Base-by-base conservation (phyloP, 1,140 invertebrate species). In the Bradysia coprophila region DNA sequence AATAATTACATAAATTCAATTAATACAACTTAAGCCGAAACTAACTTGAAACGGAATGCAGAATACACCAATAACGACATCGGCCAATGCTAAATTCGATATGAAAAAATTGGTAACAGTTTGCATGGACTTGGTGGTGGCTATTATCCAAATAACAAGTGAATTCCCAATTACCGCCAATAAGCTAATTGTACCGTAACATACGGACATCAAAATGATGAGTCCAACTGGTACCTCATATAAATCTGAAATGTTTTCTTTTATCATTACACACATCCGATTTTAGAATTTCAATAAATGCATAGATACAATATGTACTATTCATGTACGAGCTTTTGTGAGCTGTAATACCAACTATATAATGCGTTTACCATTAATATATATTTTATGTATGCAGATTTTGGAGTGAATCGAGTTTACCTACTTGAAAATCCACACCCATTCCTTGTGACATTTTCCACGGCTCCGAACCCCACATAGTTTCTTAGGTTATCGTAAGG, bases 61-160 rank as follows among this genome's bases (percentile, higher is more conserved):
- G 50, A 84, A 83, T 28, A 83, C 59, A 44, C 76, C 80, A 54
- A 85, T 82, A 42, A 82, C 73, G 45, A 84, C 79, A 53, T 85
- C 81, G 11, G 79, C 78, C 43, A 82, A 56, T 3, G 80, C 80
- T 45, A 85, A 60, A 60, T 85, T 84, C 2, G 79, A 75, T 38
- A 87, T 86, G 60, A 81, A 85, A 51, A 76, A 80, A 55, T 85
- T 86, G 18, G 81, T 86, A 42, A 85, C 80, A 38, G 76, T 82
- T 42, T 82, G 81, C 81, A 86, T 85, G 19, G 74, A 63, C 10
- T 69, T 57, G 5, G 75, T 76, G 1, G 75, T 76, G 1, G 75
- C 69, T 3, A 88, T 77, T 28, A 87, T 76, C 73, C 79, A 80
- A 51, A 89, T 83, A 8, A 89, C 82, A 5, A 87, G 62, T 6